A percentile compares a stretch with the other conserved stretches of the same genome.
Evolutionary conservation across 1,140 invertebrate genomes (phyloP).

Genomic region (Linepithema humile): DNA sequence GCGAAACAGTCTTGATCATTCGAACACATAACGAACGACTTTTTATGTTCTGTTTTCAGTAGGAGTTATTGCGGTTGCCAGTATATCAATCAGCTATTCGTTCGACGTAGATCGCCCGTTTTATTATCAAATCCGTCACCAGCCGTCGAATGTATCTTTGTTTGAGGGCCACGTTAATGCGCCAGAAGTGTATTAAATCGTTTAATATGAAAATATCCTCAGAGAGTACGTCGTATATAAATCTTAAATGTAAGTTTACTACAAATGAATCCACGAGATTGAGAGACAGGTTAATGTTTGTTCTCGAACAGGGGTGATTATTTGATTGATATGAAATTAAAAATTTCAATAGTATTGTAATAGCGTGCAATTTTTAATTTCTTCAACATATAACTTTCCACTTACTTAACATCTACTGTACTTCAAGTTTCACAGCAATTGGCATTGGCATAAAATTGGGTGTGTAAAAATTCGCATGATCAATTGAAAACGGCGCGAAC

Average conservation of each 20-base stretch:
- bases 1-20: not conserved
- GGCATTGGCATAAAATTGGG: no score
- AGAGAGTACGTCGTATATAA: not conserved
- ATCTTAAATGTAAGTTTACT: not conserved
- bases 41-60: not conserved
- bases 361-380: not conserved
- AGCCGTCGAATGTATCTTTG: not conserved
- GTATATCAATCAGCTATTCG: not conserved
- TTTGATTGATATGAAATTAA: constrained; percentile 1
- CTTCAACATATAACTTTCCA: not conserved
- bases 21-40: not conserved
- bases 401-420: not conserved
- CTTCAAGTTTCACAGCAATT: no score
- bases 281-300: not conserved
- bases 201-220: not conserved
- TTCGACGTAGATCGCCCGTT: constrained; percentile 17
- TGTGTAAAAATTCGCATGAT: no score
- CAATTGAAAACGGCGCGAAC: not conserved
- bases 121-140: constrained; percentile 8
- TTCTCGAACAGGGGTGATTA: not conserved
- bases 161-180: not conserved
- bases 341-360: not conserved
- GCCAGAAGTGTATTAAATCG: not conserved
- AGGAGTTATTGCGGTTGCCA: not conserved
- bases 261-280: not conserved